A percentile compares a stretch with the other conserved stretches of the same genome.
These are phyloP conservation scores for Spea bombifrons DNA, from an alignment of 2,113 vertebrate species.

Conservation along the genomic window DNA sequence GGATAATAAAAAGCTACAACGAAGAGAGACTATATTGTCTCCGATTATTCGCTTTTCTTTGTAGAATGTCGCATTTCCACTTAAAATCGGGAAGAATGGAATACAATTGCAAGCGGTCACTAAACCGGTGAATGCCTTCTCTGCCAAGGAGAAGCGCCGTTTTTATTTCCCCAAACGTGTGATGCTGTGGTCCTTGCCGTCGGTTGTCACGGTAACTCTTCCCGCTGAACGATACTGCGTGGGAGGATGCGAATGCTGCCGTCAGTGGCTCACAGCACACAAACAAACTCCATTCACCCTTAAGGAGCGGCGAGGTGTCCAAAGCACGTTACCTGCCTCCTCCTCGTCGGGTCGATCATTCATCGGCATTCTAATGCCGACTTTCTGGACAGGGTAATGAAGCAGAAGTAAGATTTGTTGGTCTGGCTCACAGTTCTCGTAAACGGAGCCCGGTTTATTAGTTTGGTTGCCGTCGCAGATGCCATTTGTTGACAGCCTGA, in stretches of 20 bases:
- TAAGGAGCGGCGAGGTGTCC: neutral
- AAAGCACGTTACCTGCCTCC: neutral
- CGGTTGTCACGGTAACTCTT: slow-evolving; percentile 44
- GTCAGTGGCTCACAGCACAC: slow-evolving; percentile 35
- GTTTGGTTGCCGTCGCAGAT: no score
- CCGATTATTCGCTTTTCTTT: no score
- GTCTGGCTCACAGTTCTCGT: no score
- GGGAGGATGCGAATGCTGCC: slow-evolving; percentile 41
- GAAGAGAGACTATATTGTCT: no score
- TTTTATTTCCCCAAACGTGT: neutral
- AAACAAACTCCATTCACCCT: slow-evolving; percentile 38
- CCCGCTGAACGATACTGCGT: slow-evolving; percentile 34
- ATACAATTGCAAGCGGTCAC: neutral
- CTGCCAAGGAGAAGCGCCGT: neutral
- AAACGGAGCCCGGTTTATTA: no score
- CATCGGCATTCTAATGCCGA: neutral
- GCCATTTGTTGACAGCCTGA: no score
- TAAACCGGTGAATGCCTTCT: neutral
- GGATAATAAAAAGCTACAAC: no score
- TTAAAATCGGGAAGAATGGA: neutral
- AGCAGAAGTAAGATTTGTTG: neutral
- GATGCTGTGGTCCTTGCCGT: slow-evolving; percentile 26
- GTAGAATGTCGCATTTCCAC: no score
- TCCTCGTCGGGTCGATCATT: neutral
- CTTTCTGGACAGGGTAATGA: neutral